Percentiles rank a stretch among this genome's conserved stretches.
These are phyloP conservation scores for Zapus hudsonius DNA, from an alignment of 2,113 vertebrate species.

Conservation along the genomic window DNA sequence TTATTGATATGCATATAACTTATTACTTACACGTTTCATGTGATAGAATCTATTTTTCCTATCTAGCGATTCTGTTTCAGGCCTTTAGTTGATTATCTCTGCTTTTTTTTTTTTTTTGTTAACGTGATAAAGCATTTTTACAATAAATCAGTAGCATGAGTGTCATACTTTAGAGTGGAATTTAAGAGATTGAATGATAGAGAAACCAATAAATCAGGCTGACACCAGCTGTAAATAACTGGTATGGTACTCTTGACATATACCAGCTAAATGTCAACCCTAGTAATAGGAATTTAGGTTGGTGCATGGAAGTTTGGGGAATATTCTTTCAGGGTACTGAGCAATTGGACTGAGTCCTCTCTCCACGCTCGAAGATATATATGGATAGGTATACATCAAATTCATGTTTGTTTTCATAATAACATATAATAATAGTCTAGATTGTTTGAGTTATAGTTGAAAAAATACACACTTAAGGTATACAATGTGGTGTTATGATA, in stretches of 20 bases:
- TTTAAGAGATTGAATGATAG: background rate
- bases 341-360: background rate
- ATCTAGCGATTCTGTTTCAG: background rate
- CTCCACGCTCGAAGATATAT: background rate
- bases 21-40: background rate
- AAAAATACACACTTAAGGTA: background rate
- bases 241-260: background rate
- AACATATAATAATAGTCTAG: too few species aligned
- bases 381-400: background rate
- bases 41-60: background rate
- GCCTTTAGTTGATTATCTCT: background rate
- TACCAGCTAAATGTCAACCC: background rate
- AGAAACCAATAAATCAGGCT: background rate
- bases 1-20: background rate
- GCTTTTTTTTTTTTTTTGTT: slow-evolving; percentile 20
- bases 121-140: background rate
- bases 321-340: background rate
- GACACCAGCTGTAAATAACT: background rate
- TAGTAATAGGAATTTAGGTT: background rate
- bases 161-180: background rate
- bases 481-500: background rate
- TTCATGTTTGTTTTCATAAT: background rate
- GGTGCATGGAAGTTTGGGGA: background rate
- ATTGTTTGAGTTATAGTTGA: background rate
- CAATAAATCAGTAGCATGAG: background rate